Evolutionary conservation across 2,113 vertebrate species (phyloP).

Genomic region (Polyodon spathula): DNA sequence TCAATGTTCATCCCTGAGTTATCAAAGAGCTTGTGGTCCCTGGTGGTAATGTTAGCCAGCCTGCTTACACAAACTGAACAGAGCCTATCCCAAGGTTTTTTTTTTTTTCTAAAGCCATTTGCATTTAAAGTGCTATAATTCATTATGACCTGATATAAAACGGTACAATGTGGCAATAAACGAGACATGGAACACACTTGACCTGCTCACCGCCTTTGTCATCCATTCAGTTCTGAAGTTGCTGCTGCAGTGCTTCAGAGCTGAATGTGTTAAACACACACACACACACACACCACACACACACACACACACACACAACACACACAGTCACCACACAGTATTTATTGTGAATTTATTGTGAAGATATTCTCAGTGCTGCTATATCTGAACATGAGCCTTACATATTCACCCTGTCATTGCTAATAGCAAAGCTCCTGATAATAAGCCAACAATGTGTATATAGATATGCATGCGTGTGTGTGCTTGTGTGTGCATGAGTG

Average conservation of each 20-base stretch:
- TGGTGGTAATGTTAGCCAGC: too few relatives aligned
- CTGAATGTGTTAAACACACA: neutral
- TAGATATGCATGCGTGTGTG: neutral
- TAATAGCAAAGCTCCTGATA: conserved; percentile 2
- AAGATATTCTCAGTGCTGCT: conserved; percentile 4
- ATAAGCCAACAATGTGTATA: neutral
- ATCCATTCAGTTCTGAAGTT: too few relatives aligned
- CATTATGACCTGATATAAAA: neutral
- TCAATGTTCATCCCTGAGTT: too few relatives aligned
- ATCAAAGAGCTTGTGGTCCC: too few relatives aligned
- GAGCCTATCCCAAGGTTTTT: too few relatives aligned
- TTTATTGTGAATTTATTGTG: neutral
- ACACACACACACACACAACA: too few relatives aligned
- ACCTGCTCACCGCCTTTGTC: neutral
- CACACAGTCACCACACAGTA: neutral
- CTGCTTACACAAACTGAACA: too few relatives aligned
- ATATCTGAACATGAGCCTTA: neutral
- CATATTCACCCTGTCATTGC: neutral
- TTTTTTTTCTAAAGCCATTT: too few relatives aligned
- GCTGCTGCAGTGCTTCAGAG: too few relatives aligned
- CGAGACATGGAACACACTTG: neutral
- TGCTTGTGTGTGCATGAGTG: conserved; percentile 7
- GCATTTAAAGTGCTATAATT: too few relatives aligned
- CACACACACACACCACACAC: too few relatives aligned
- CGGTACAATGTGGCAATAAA: neutral